A percentile compares a stretch with the other conserved stretches of the same genome.
Evolutionary conservation across 2,113 vertebrate genomes (phyloP).

Genomic region (Chionomys nivalis): DNA sequence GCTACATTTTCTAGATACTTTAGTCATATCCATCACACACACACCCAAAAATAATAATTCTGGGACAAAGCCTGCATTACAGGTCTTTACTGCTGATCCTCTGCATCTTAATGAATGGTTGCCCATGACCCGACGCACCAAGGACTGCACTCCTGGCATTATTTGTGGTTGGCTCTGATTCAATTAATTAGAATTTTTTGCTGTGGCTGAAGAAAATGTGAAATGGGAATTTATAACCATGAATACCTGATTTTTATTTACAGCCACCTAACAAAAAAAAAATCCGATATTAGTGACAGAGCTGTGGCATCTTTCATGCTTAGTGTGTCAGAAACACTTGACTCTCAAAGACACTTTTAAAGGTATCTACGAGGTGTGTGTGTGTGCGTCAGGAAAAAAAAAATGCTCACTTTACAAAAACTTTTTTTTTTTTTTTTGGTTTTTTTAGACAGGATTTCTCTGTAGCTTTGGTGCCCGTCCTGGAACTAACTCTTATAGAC

Average conservation of each 20-base stretch:
- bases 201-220: constrained; percentile 76
- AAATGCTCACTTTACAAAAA: constrained; percentile 57
- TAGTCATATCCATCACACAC: constrained; percentile 56
- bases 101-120: constrained; percentile 76
- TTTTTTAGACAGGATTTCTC: too few species aligned
- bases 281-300: constrained; percentile 29
- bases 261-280: constrained; percentile 34
- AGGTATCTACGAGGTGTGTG: not conserved
- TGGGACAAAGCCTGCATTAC: constrained; percentile 45
- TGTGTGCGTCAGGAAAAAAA: not conserved
- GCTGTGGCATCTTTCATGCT: constrained; percentile 10
- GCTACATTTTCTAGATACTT: constrained; percentile 56
- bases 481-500: too few species aligned
- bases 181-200: constrained; percentile 77
- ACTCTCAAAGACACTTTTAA: constrained; percentile 32
- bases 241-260: constrained; percentile 73
- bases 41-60: not conserved
- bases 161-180: constrained; percentile 74
- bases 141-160: constrained; percentile 77
- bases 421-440: too few species aligned
- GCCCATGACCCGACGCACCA: constrained; percentile 64
- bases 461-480: too few species aligned
- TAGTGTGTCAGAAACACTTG: constrained; percentile 40
- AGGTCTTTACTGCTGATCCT: constrained; percentile 58
- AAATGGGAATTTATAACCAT: constrained; percentile 70